These are phyloP conservation scores for Heliconius hewitsoni DNA, from an alignment of 1,140 invertebrate species.

Conservation along the genomic window DNA sequence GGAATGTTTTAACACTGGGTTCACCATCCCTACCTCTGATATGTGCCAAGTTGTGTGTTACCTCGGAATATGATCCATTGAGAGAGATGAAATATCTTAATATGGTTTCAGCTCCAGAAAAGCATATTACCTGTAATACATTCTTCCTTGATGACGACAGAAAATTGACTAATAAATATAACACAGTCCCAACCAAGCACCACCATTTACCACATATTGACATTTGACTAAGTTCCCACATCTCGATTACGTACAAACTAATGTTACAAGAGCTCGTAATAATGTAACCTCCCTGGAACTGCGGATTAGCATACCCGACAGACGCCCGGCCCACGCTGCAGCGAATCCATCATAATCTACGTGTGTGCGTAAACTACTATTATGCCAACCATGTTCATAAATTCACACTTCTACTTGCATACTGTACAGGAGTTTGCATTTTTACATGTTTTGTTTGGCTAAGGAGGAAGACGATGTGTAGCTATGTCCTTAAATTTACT, in stretches of 20 bases:
- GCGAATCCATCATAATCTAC: conserved; percentile 70
- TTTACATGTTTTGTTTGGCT: neutral
- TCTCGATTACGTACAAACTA: conserved; percentile 59
- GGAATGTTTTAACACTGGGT: no score
- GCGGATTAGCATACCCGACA: conserved; percentile 70
- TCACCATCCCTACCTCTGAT: no score
- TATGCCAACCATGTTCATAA: conserved; percentile 48
- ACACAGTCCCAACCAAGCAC: neutral
- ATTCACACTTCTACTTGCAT: conserved; percentile 37
- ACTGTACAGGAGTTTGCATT: conserved; percentile 28
- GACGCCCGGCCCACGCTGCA: conserved; percentile 63
- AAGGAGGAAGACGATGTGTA: no score
- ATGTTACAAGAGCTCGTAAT: conserved; percentile 51
- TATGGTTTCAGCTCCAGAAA: no score
- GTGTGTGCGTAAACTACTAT: conserved; percentile 65
- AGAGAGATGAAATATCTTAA: no score
- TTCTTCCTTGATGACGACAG: neutral
- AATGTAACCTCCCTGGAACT: conserved; percentile 51
- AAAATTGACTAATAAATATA: conserved; percentile 6
- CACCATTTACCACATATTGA: conserved; percentile 6
- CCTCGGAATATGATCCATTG: no score
- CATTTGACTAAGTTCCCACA: conserved; percentile 40
- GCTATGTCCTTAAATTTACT: no score
- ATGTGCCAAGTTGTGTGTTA: no score
- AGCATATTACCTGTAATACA: no score